A percentile compares a stretch with the other conserved stretches of the same genome.
phyloP scores from a whole-genome alignment of 2,888 invertebrate species.

The Alcis repandata region DNA sequence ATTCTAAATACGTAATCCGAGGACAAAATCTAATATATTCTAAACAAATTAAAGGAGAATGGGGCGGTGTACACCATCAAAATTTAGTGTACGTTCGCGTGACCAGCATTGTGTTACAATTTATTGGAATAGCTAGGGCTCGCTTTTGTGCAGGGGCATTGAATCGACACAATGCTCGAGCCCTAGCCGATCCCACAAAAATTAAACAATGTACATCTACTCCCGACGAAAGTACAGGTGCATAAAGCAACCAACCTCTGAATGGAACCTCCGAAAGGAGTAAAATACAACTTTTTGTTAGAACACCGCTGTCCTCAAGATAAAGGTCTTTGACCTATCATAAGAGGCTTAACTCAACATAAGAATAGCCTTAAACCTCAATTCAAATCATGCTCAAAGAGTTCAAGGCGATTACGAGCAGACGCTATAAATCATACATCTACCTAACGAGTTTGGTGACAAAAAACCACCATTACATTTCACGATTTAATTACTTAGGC shows the following conservation, averaged over 20 bases:
- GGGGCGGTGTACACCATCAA: slow-evolving; percentile 41
- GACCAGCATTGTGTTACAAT: slow-evolving; percentile 67
- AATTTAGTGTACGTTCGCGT: slow-evolving; percentile 65
- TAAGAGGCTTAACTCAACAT: slow-evolving; percentile 55
- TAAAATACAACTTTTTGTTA: slow-evolving; percentile 32
- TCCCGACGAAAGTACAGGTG: slow-evolving; percentile 58
- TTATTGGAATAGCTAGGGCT: slow-evolving; percentile 63
- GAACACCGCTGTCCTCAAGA: slow-evolving; percentile 44
- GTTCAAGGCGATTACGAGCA: slow-evolving; percentile 73
- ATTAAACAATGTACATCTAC: slow-evolving; percentile 64
- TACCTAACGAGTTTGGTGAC: slow-evolving; percentile 45
- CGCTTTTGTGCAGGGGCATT: slow-evolving; percentile 65
- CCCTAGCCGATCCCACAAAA: slow-evolving; percentile 69
- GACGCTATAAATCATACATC: slow-evolving; percentile 42
- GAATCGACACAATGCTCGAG: slow-evolving; percentile 67
- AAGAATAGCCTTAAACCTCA: slow-evolving; percentile 64
- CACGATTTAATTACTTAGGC: slow-evolving; percentile 32
- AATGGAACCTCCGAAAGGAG: slow-evolving; percentile 29
- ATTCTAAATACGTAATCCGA: neutral
- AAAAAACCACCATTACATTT: slow-evolving; percentile 53
- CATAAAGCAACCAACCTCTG: slow-evolving; percentile 33
- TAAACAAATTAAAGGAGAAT: slow-evolving; percentile 19
- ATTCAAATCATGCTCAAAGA: slow-evolving; percentile 65
- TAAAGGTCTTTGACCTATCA: slow-evolving; percentile 59
- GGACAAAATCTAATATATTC: neutral